A percentile compares a stretch with the other conserved stretches of the same genome.
Evolutionary conservation across 2,888 invertebrate genomes (phyloP).

Genomic region (Eupithecia exiguata): DNA sequence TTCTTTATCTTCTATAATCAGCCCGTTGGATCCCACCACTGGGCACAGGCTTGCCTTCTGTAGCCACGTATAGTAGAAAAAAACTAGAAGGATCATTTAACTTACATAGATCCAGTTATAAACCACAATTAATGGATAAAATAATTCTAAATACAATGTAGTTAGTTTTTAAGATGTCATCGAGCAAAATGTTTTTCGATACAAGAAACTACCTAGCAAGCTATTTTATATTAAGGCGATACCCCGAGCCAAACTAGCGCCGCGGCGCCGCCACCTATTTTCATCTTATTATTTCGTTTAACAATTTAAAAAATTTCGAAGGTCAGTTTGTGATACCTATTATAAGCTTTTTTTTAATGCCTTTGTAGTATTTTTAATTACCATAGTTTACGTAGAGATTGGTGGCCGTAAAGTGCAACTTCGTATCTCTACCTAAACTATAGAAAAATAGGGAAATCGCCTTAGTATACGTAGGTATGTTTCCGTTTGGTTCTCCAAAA

Average conservation of each 20-base stretch:
- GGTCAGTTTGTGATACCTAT: too few species aligned
- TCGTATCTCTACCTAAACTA: too few species aligned
- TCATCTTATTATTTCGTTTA: too few species aligned
- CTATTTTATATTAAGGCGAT: neutral
- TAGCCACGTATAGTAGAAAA: neutral
- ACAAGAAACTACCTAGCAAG: neutral
- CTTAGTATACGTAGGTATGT: neutral
- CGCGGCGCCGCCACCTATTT: too few species aligned
- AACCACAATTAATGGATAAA: neutral
- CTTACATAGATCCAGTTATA: neutral
- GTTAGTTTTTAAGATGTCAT: neutral
- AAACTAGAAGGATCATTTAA: neutral
- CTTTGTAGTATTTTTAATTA: too few species aligned
- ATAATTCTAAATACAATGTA: neutral
- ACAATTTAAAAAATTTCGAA: too few species aligned
- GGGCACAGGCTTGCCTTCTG: neutral
- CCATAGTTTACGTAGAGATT: too few species aligned
- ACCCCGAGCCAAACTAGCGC: too few species aligned
- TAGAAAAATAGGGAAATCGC: too few species aligned
- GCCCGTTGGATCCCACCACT: neutral
- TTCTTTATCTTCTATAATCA: neutral
- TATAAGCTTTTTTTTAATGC: too few species aligned
- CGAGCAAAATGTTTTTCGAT: neutral
- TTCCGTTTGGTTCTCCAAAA: slow-evolving; percentile 5
- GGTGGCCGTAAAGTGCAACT: too few species aligned